Evolutionary conservation across 2,888 invertebrate genomes (phyloP).

Genomic region (Glaucopsyche alexis): DNA sequence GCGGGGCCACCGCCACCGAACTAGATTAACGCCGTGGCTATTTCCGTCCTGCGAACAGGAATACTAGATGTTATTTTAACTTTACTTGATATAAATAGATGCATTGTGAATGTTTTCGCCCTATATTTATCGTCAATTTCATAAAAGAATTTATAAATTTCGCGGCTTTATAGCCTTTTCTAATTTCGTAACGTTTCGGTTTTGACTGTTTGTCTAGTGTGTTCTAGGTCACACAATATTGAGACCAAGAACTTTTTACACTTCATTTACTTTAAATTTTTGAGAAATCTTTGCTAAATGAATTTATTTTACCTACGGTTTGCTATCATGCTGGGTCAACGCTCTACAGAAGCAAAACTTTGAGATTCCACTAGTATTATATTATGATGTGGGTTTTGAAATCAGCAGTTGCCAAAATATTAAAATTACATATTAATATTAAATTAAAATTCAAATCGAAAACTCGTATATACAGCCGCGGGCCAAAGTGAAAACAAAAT

Average conservation of each 20-base stretch:
- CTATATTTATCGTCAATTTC: constrained; percentile 65
- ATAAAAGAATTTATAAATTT: constrained; percentile 41
- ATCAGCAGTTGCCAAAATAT: not conserved
- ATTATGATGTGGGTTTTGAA: no score
- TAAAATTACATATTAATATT: not conserved
- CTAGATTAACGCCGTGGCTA: constrained; percentile 49
- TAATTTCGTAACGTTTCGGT: not conserved
- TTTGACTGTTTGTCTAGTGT: not conserved
- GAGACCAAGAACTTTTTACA: not conserved
- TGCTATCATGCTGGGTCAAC: no score
- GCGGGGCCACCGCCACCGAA: constrained; percentile 30
- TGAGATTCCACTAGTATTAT: no score
- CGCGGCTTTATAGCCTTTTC: constrained; percentile 31
- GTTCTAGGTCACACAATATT: not conserved
- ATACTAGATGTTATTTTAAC: constrained; percentile 71
- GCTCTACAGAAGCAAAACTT: no score
- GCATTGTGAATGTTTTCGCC: constrained; percentile 65
- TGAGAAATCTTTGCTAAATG: not conserved
- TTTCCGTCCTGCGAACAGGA: constrained; percentile 69
- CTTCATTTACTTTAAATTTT: not conserved
- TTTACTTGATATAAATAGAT: constrained; percentile 71
- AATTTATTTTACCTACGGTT: no score
- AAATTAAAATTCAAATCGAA: not conserved
- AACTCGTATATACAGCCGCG: not conserved
- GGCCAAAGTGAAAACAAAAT: constrained; percentile 8